Evolutionary conservation across 2,888 invertebrate genomes (phyloP).

Genomic region (Beris chalybata): DNA sequence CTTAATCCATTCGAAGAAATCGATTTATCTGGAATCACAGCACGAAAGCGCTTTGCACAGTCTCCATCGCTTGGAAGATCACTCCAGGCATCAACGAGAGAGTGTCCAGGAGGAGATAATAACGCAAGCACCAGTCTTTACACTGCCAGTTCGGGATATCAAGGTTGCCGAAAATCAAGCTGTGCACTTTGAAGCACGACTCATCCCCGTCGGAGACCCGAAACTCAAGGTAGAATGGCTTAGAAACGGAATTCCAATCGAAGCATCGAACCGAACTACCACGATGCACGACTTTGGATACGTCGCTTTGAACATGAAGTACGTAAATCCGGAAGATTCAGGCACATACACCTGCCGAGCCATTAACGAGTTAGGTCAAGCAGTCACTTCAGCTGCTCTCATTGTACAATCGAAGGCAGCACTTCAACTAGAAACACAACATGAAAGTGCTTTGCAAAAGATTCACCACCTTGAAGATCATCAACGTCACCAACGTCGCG

Average conservation of each 20-base stretch:
- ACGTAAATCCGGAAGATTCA: slow-evolving; percentile 92
- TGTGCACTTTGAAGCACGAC: slow-evolving; percentile 89
- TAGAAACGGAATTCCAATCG: slow-evolving; percentile 86
- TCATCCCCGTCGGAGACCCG: slow-evolving; percentile 93
- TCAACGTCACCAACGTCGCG: slow-evolving; percentile 74
- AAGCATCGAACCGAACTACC: slow-evolving; percentile 89
- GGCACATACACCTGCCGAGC: slow-evolving; percentile 96
- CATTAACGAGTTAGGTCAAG: slow-evolving; percentile 89
- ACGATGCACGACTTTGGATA: slow-evolving; percentile 99
- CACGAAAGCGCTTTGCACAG: slow-evolving; percentile 83
- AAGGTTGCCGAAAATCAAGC: slow-evolving; percentile 87
- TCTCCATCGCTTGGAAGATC: slow-evolving; percentile 79
- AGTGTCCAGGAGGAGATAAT: slow-evolving; percentile 75
- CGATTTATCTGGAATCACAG: slow-evolving; percentile 84
- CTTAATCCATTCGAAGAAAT: slow-evolving; percentile 78
- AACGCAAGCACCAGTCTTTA: slow-evolving; percentile 89
- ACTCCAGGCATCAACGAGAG: slow-evolving; percentile 73
- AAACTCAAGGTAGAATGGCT: slow-evolving; percentile 92
- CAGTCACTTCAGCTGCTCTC: slow-evolving; percentile 90
- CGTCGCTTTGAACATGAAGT: slow-evolving; percentile 92
- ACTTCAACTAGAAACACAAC: slow-evolving; percentile 83
- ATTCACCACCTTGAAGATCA: slow-evolving; percentile 83
- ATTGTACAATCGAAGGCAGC: slow-evolving; percentile 88
- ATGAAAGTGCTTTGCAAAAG: slow-evolving; percentile 85
- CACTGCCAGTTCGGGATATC: slow-evolving; percentile 85